A percentile compares a stretch with the other conserved stretches of the same genome.
Evolutionary conservation across 2,888 invertebrate species (phyloP).

Genomic region (Petrolisthes manimaculis): DNA sequence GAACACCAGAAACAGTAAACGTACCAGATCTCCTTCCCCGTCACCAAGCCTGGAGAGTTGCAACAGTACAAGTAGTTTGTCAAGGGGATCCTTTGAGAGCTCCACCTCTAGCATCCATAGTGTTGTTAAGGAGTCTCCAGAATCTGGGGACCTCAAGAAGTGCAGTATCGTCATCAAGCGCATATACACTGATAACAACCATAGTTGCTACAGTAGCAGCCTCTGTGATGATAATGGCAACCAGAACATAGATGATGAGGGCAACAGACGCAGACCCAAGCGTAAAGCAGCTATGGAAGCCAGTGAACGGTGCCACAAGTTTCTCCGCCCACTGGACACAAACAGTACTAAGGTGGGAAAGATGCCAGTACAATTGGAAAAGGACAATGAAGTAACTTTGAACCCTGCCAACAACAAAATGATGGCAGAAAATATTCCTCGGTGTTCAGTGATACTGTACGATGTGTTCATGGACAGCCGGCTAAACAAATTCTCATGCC

Average conservation of each 20-base stretch:
- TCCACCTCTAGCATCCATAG: background rate
- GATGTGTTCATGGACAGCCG: conserved; percentile 57
- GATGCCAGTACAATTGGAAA: conserved; percentile 21
- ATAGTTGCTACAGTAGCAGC: conserved; percentile 49
- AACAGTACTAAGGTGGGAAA: conserved; percentile 29
- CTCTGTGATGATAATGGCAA: conserved; percentile 40
- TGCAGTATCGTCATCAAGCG: conserved; percentile 58
- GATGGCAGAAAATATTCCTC: conserved; percentile 35
- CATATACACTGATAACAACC: conserved; percentile 45
- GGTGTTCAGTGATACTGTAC: conserved; percentile 50
- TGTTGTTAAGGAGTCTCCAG: background rate
- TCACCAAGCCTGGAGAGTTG: conserved; percentile 36
- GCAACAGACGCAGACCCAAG: conserved; percentile 34
- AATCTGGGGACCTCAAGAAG: conserved; percentile 43
- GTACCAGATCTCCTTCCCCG: conserved; percentile 26
- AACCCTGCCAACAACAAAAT: conserved; percentile 5
- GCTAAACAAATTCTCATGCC: conserved; percentile 46
- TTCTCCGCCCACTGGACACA: conserved; percentile 34
- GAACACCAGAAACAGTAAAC: background rate
- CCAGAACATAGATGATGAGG: conserved; percentile 17
- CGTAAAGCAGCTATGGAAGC: conserved; percentile 54
- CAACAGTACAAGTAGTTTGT: conserved; percentile 34
- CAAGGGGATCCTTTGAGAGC: conserved; percentile 22
- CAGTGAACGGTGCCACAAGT: conserved; percentile 46
- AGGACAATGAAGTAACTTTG: conserved; percentile 16